Evolutionary conservation across 37 sponge, comb jelly and placozoan genomes (phyloP), one percentile per base, ranked within the genome.

Genomic region (Oscarella lobularis): DNA sequence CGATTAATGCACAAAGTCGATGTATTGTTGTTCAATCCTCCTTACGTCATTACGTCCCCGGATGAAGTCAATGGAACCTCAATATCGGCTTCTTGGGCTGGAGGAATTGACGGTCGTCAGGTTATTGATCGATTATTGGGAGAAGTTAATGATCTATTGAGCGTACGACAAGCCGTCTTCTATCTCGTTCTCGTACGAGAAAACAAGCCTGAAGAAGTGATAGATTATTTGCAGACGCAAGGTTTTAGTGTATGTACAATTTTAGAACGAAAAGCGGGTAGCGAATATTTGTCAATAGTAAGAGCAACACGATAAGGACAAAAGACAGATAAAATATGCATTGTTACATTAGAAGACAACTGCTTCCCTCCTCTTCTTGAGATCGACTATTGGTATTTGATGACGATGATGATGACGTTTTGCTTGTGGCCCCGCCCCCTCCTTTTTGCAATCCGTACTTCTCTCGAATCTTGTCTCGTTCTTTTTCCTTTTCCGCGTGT

Each of bases 51-150:
- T 0, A 92, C 93, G 29, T 83, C 88, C 1, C 78, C 84, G 39
- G 82, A 85, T 68, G 89, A 88, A 39, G 87, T 91, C 6, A 9
- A 9, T 48, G 60, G 60, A 48, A 27, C 60, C 9, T 20, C 2
- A 91, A 85, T 97, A 27, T 83, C 73, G 75, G 91, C 91, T 5
- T 73, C 87, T 41, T 98, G 95, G 95, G 95, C 95, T 36, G 99
- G 99, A 40, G 99, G 99, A 32, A 31, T 30, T 2, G n/a, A 84
- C 77, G 99, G 99, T 6, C 84, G 94, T 76, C 37, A 93, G 87
- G 89, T 95, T 27, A 98, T 83, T 34, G 89, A 94, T 37, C 48
- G 85, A 66, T 65, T 98, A 38, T 71, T 98, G 20, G 83, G 92
- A 1, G 2, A 35, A 6, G 84, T 90, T n/a, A 60, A 75, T n/a